These are phyloP conservation scores for Samia ricini DNA, from an alignment of 1,140 invertebrate species.

Conservation along the genomic window DNA sequence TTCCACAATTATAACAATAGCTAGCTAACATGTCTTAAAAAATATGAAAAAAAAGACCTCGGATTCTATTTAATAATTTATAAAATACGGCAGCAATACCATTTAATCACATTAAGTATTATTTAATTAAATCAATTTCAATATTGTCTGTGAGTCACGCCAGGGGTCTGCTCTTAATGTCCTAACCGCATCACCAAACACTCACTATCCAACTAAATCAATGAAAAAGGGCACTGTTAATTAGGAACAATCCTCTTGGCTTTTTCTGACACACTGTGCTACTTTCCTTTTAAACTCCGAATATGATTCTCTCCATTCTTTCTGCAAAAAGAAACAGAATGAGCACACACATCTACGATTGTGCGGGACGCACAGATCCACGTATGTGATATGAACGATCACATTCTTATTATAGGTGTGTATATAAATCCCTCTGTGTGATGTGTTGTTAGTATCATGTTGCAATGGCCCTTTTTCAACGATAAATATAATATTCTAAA, in stretches of 20 bases:
- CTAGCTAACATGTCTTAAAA: conserved; percentile 73
- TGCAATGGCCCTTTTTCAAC: conserved; percentile 61
- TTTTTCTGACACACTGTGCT: conserved; percentile 97
- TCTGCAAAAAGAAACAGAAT: conserved; percentile 84
- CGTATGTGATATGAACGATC: background rate
- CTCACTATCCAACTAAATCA: conserved; percentile 71
- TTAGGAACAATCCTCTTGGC: conserved; percentile 96
- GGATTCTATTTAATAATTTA: conserved; percentile 70
- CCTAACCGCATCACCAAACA: conserved; percentile 65
- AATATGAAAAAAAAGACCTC: conserved; percentile 70
- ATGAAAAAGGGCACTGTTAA: conserved; percentile 75
- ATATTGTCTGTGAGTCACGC: conserved; percentile 60
- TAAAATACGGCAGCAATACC: conserved; percentile 74
- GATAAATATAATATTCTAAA: conserved; percentile 51
- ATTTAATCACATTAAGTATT: conserved; percentile 74
- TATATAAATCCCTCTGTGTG: background rate
- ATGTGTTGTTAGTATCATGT: conserved; percentile 39
- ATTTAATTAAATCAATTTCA: conserved; percentile 74
- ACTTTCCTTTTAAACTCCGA: conserved; percentile 98
- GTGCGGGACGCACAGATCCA: conserved; percentile 14
- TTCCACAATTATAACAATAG: conserved; percentile 72
- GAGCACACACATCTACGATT: conserved; percentile 58
- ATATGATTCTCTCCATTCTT: conserved; percentile 99
- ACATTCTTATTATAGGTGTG: background rate
- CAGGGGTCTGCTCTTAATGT: conserved; percentile 45